Evolutionary conservation across 2,797 vertebrate species (phyloP).

Genomic region (Lates japonicus): DNA sequence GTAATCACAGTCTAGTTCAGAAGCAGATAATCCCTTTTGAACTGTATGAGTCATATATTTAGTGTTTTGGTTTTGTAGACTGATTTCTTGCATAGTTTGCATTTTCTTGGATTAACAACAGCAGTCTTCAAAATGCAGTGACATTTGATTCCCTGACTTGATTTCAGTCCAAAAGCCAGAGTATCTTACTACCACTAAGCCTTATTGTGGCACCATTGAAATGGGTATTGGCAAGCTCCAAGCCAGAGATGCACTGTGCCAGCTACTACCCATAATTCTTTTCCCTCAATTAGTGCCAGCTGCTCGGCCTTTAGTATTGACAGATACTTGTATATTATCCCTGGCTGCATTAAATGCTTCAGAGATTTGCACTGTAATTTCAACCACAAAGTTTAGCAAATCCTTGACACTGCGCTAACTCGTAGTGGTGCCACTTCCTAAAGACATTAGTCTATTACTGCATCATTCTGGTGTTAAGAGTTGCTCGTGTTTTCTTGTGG

Average conservation of each 20-base stretch:
- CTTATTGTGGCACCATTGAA: constrained; percentile 71
- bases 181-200: constrained; percentile 51
- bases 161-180: constrained; percentile 59
- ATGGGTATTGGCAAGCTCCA: constrained; percentile 66
- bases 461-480: constrained; percentile 29
- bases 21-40: background rate
- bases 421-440: constrained; percentile 70
- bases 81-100: constrained; percentile 28
- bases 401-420: constrained; percentile 71
- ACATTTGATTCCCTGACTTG: constrained; percentile 56
- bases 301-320: constrained; percentile 87
- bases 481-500: constrained; percentile 12
- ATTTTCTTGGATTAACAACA: constrained; percentile 59
- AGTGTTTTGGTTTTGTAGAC: constrained; percentile 15
- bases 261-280: constrained; percentile 92
- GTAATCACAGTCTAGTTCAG: background rate
- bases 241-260: constrained; percentile 75
- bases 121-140: constrained; percentile 33
- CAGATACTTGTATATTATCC: constrained; percentile 92
- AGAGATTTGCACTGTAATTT: constrained; percentile 84
- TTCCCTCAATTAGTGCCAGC: constrained; percentile 91
- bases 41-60: background rate
- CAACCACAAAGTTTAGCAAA: constrained; percentile 75
- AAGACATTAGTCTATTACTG: constrained; percentile 53
- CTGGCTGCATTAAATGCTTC: constrained; percentile 82